Base-by-base conservation (phyloP, 2,113 vertebrate genomes). In the Microtus richardsoni region DNA sequence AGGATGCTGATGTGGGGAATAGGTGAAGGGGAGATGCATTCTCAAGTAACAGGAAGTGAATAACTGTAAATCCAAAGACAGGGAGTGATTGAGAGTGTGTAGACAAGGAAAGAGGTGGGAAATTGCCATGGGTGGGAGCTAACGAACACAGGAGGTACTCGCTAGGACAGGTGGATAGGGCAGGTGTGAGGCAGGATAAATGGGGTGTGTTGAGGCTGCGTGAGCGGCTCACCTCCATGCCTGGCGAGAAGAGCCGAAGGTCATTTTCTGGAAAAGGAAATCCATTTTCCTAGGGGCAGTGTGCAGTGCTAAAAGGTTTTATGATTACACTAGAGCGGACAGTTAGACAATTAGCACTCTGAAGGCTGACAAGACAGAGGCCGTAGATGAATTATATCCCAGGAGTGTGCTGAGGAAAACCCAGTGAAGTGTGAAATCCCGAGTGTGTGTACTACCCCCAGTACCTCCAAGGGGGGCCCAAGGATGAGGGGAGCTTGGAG, bases 291-390 rank as follows among this genome's bases (percentile, higher is more conserved):
- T 91, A 33, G 93, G 96, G 94, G 80, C 96, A 93, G 39, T 54
- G 78, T 5, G 14, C 94, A 97, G 95, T 91, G 66, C 68, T 95
- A 12, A 97, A 91, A 96, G 93, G 86, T 96, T 98, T 96, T 94
- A 83, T 70, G 93, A 88, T 97, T 91, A 75, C 90, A 44, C 95
- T 92, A 86, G 89, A 97, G 82, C 74, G 89, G 95, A 88, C 41
- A 97, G 96, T 96, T 93, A 90, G 94, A 96, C 96, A 96, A 91
- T 97, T 95, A 98, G 92, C 96, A 49, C 80, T 95, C 94, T 30
- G 91, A 79, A 97, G 97, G 86, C 88, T 95, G 97, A 96, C 89
- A 95, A 92, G 93, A 64, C 70, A 47, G 60, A 30, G 68, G 71
- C 92, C 82, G 64, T 33, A 10, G 49, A 95, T 94, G 97, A 98